These are phyloP conservation scores for Ailuropoda melanoleuca DNA, from an alignment of 2,113 vertebrate genomes.

Conservation along the genomic window DNA sequence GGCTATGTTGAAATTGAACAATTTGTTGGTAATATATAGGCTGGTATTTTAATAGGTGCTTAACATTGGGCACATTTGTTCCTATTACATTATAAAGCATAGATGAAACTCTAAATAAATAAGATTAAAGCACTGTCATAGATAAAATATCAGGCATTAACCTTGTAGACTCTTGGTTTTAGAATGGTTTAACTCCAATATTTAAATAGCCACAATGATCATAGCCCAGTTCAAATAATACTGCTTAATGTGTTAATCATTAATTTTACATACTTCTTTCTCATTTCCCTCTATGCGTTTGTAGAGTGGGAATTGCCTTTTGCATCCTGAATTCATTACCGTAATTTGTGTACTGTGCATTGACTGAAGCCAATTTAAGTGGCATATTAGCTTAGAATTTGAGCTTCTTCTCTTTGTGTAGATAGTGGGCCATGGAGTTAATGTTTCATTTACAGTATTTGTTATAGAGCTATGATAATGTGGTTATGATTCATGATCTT, in stretches of 20 bases:
- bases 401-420: slow-evolving; percentile 18
- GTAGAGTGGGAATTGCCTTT: slow-evolving; percentile 40
- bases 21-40: slow-evolving; percentile 30
- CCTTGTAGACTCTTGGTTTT: slow-evolving; percentile 48
- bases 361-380: slow-evolving; percentile 55
- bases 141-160: slow-evolving; percentile 57
- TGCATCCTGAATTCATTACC: slow-evolving; percentile 57
- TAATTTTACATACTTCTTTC: slow-evolving; percentile 41
- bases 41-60: slow-evolving; percentile 27
- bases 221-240: slow-evolving; percentile 42
- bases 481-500: slow-evolving; percentile 36
- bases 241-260: slow-evolving; percentile 59
- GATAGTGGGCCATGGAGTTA: slow-evolving; percentile 51
- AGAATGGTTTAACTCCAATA: slow-evolving; percentile 49
- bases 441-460: slow-evolving; percentile 64
- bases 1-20: background rate
- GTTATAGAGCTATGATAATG: slow-evolving; percentile 25
- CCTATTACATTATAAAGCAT: slow-evolving; percentile 52
- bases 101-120: slow-evolving; percentile 67
- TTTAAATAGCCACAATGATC: slow-evolving; percentile 74
- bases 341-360: slow-evolving; percentile 67
- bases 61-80: slow-evolving; percentile 1
- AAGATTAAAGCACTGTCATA: slow-evolving; percentile 31
- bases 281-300: slow-evolving; percentile 28
- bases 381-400: slow-evolving; percentile 25